Evolutionary conservation across 2,888 invertebrate genomes (phyloP), one percentile per base, ranked within the genome.

Genomic region (Oscheius sp.): DNA sequence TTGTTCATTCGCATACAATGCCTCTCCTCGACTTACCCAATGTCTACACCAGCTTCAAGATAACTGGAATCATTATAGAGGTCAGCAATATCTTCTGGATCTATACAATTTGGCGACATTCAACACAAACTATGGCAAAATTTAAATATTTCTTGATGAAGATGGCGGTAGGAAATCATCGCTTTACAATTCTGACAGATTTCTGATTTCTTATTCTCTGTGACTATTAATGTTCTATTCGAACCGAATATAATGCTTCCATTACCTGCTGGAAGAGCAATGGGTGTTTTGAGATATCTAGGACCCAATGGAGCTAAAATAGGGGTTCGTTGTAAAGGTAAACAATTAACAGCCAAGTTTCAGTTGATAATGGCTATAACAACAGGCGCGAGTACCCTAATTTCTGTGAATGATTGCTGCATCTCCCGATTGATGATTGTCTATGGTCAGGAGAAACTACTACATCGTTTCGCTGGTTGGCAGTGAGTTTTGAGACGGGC

Each of bases 81-180:
- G 20, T 24, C 22, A 3, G 22, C 32, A 54, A 54, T n/a, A 17
- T 32, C 2, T 54, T 54, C 12, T 33, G 32, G 54, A 54, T 20
- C 20, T 54, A 33, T 32, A 12, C 24, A 2, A 32, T 33, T 2
- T 54, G 54, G 54, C n/a, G 20, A 20, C 32, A 54, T 33, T 54
- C 54, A 36, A 32, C 54, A 1, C 32, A 54, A 54, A 20, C 32
- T 17, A 54, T 54, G 54, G 54, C 54, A n/a, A 54, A 54, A 33
- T 54, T 54, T 20, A 54, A 54, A 33, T 28, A 32, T 17, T 54
- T 32, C 33, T 17, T 54, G 20, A 20, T 54, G 33, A 54, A 54
- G 20, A 54, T 54, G 54, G 33, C 54, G n/a, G 54, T 33, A 33
- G 36, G 33, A 41, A 3, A 41, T 41, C 5, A 41, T 17, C 24